Evolutionary conservation across 2,797 vertebrate genomes (phyloP).

Genomic region (Pangasius sanitwongsei): DNA sequence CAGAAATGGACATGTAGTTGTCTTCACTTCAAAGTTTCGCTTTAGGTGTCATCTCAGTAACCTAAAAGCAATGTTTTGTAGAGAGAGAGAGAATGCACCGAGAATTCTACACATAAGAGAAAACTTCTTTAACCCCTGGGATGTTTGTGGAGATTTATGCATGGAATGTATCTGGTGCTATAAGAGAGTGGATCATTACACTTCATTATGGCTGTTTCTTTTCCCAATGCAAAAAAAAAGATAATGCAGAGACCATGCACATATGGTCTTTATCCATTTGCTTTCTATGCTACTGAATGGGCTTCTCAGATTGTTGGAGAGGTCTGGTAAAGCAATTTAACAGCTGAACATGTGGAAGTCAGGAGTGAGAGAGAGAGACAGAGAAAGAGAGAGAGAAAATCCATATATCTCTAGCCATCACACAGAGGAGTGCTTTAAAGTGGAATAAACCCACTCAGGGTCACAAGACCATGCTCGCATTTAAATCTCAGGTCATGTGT

Average conservation of each 20-base stretch:
- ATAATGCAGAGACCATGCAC: constrained; percentile 77
- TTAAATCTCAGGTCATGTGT: constrained; percentile 41
- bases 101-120: neutral
- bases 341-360: constrained; percentile 61
- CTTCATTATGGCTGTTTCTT: constrained; percentile 77
- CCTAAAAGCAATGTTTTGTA: constrained; percentile 74
- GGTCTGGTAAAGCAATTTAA: constrained; percentile 75
- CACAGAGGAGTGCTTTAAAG: constrained; percentile 67
- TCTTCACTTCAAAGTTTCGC: constrained; percentile 77
- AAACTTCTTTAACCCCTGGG: constrained; percentile 64
- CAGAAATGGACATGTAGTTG: constrained; percentile 71
- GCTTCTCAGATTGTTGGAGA: constrained; percentile 74
- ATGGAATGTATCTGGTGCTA: constrained; percentile 66
- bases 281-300: constrained; percentile 73
- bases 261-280: constrained; percentile 70
- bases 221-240: constrained; percentile 77
- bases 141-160: constrained; percentile 62
- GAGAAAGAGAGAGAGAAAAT: constrained; percentile 55
- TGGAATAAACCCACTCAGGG: constrained; percentile 69
- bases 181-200: constrained; percentile 77
- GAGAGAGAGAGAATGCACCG: constrained; percentile 52
- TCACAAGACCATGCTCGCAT: constrained; percentile 50
- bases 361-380: constrained; percentile 17
- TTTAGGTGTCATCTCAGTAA: constrained; percentile 76
- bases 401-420: constrained; percentile 67